Conservation (phyloP, 2,888 invertebrate genomes). For the Athalia cordata region DNA sequence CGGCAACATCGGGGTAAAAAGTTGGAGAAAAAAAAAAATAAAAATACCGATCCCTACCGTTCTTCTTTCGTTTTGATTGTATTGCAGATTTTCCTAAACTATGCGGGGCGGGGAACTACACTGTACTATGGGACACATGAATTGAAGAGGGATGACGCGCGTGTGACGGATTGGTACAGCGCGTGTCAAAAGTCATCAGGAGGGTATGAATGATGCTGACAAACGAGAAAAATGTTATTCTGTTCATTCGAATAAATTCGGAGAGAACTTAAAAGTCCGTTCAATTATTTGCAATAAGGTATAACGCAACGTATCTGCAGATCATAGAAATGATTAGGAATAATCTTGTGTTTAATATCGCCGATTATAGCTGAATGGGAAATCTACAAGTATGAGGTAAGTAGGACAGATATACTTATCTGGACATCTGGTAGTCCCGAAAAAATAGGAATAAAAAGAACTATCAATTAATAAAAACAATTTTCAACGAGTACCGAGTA, state of each 20-base stretch:
- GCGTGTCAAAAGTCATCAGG: slow-evolving; percentile 50
- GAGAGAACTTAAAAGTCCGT: too few species aligned
- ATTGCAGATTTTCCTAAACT: slow-evolving; percentile 39
- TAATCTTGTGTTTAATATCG: not conserved
- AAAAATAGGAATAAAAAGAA: slow-evolving; percentile 4
- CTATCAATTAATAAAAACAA: not conserved
- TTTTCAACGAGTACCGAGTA: not conserved
- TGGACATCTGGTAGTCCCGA: not conserved
- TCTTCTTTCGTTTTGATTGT: slow-evolving; percentile 34
- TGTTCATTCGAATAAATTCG: not conserved
- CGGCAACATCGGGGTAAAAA: slow-evolving; percentile 12
- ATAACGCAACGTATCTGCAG: too few species aligned
- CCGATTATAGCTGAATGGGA: slow-evolving; percentile 1
- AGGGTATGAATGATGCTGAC: not conserved
- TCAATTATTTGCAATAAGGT: too few species aligned
- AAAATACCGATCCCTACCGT: slow-evolving; percentile 16
- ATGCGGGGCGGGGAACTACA: slow-evolving; percentile 3
- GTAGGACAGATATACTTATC: slow-evolving; percentile 22
- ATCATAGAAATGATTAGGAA: too few species aligned
- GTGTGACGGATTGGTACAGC: slow-evolving; percentile 65
- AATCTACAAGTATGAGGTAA: not conserved
- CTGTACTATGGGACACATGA: too few species aligned
- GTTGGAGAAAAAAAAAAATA: too few species aligned
- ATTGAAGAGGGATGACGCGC: slow-evolving; percentile 46
- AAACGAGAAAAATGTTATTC: not conserved